Conservation (phyloP, 2,113 vertebrate genomes). For the Clarias gariepinus region DNA sequence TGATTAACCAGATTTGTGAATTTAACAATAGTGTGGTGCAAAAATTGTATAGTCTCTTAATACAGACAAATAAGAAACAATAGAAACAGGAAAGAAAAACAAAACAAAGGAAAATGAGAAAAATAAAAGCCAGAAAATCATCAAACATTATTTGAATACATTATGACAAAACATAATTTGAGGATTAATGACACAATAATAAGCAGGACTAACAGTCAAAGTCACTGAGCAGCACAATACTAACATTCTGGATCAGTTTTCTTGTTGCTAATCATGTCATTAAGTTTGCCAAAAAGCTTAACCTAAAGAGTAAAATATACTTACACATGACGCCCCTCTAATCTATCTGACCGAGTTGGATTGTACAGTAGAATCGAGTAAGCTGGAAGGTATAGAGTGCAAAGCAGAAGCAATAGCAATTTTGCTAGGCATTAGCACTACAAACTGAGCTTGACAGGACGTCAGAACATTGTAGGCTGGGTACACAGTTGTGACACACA, state of each 20-base stretch:
- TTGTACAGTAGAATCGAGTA: not conserved
- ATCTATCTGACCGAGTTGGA: not conserved
- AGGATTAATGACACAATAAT: too few relatives aligned
- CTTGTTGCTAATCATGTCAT: not conserved
- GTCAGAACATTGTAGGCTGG: constrained; percentile 5
- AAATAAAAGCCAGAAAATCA: too few relatives aligned
- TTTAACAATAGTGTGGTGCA: not conserved
- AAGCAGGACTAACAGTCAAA: too few relatives aligned
- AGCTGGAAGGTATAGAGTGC: not conserved
- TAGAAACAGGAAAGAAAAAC: not conserved
- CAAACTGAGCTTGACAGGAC: constrained; percentile 17
- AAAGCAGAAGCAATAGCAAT: not conserved
- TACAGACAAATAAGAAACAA: not conserved
- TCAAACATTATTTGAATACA: too few relatives aligned
- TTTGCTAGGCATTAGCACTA: constrained; percentile 9
- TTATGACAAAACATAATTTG: too few relatives aligned
- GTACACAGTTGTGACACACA: constrained; percentile 32
- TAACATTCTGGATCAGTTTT: not conserved
- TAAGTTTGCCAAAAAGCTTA: not conserved
- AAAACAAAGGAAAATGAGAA: too few relatives aligned
- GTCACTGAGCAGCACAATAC: not conserved
- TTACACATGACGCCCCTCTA: not conserved
- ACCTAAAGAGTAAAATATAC: not conserved
- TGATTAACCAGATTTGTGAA: not conserved
- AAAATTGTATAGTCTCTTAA: not conserved